phyloP scores from a whole-genome alignment of 2,888 invertebrate species.

The Clitarchus hookeri region DNA sequence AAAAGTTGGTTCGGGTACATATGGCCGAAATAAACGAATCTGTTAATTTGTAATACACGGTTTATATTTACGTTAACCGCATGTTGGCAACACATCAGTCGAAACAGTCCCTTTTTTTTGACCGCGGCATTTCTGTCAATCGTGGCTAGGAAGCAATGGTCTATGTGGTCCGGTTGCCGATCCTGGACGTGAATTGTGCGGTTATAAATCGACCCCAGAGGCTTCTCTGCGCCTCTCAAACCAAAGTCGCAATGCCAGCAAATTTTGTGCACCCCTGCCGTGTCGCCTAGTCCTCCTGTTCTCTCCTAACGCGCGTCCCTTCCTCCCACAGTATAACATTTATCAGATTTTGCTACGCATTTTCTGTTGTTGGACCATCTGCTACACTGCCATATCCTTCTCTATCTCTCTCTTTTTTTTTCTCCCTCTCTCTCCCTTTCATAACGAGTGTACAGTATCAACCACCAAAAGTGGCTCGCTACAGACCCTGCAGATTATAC shows the following conservation, averaged over 20 bases:
- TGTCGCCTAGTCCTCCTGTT: neutral
- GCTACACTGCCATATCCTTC: constrained; percentile 1
- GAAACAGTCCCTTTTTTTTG: too few relatives aligned
- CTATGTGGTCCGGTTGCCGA: too few relatives aligned
- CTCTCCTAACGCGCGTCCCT: constrained; percentile 5
- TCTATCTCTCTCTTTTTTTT: neutral
- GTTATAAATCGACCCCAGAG: neutral
- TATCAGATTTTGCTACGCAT: constrained; percentile 28
- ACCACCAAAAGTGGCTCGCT: neutral
- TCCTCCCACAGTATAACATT: constrained; percentile 21
- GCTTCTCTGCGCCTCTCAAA: neutral
- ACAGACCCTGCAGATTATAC: neutral
- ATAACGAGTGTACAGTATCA: neutral
- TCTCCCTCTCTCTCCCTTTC: neutral
- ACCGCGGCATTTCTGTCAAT: too few relatives aligned
- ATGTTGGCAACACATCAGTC: too few relatives aligned
- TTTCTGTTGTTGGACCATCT: constrained; percentile 25
- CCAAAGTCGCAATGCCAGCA: neutral
- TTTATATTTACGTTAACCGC: too few relatives aligned
- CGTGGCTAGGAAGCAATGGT: too few relatives aligned
- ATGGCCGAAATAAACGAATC: too few relatives aligned
- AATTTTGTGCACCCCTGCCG: constrained; percentile 12
- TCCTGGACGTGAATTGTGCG: too few relatives aligned
- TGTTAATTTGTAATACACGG: too few relatives aligned
- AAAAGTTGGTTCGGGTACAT: too few relatives aligned